Evolutionary conservation across 2,797 vertebrate genomes (phyloP).

Genomic region (Eulemur albifrons): DNA sequence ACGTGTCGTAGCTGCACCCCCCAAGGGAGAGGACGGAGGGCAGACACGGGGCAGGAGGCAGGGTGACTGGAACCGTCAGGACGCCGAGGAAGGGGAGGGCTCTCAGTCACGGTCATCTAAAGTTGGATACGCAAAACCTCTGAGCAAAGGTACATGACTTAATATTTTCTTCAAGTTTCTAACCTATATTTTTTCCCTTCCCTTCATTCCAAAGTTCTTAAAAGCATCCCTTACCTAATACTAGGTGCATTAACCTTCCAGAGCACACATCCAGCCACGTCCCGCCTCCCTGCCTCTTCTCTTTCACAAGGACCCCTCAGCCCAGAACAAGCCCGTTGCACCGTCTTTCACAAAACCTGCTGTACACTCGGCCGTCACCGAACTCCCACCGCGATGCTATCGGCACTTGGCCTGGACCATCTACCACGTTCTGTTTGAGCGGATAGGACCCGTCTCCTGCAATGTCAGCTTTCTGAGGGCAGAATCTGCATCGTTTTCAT

Average conservation of each 20-base stretch:
- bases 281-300: no score
- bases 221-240: background rate
- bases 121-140: background rate
- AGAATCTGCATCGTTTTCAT: background rate
- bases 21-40: rapidly evolving
- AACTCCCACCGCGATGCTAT: rapidly evolving
- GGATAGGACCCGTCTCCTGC: background rate
- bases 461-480: background rate
- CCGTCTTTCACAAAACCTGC: background rate
- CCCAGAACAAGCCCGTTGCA: background rate
- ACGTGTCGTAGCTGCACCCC: rapidly evolving
- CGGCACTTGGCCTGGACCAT: background rate
- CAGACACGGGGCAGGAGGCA: background rate
- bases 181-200: background rate
- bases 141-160: background rate
- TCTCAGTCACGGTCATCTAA: background rate
- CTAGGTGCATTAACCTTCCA: background rate
- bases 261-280: background rate
- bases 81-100: no score
- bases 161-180: background rate
- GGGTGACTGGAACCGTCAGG: rapidly evolving
- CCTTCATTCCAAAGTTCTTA: background rate
- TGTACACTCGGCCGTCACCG: rapidly evolving
- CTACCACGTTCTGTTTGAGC: background rate
- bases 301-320: background rate